Evolutionary conservation across 64 coral and sea anemone genomes (phyloP), one percentile per base, ranked within the genome.

Genomic region (Platygyra sinensis): DNA sequence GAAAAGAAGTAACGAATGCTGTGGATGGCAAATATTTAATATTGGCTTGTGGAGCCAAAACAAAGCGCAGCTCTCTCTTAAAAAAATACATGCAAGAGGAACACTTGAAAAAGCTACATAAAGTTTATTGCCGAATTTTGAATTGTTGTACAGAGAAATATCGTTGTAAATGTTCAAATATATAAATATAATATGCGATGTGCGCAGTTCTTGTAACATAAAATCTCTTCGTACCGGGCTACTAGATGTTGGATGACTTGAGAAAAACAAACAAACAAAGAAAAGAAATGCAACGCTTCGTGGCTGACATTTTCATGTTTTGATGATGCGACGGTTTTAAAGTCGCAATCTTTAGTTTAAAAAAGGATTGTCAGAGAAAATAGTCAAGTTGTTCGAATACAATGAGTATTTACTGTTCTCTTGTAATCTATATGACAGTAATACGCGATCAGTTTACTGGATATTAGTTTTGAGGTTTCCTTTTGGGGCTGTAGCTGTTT

Each of bases 81-180:
- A n/a, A 69, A 69, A 10, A 22, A 69, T 24, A 69, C 22, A 69
- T 22, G 81, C 31, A 85, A 65, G 67, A 51, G 22, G 39, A 72
- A 85, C 22, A 22, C 65, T 24, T 27, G 25, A 8, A 85, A 85
- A 72, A 85, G 81, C 63, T 71, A 85, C 33, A 71, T 28, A 71
- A 85, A 46, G 60, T 85, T 85, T 85, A 85, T 85, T 85, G 62
- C 20, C 62, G 51, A 85, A 85, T 85, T 71, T 85, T 64, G 81
- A 85, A 85, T 85, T 72, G 79, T 90, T 90, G 88, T 90, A 90
- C 88, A 90, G 79, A 90, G 65, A 79, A 72, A 72, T 90, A 90
- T 60, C 63, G 88, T 72, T 90, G 62, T 90, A 69, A 80, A 90
- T 73, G 79, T 90, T 80, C 55, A 82, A 90, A 90, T 90, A 60